Percentiles rank a stretch among this genome's conserved stretches.
Evolutionary conservation across 2,888 invertebrate species (phyloP).

Genomic region (Pandemis corylana): DNA sequence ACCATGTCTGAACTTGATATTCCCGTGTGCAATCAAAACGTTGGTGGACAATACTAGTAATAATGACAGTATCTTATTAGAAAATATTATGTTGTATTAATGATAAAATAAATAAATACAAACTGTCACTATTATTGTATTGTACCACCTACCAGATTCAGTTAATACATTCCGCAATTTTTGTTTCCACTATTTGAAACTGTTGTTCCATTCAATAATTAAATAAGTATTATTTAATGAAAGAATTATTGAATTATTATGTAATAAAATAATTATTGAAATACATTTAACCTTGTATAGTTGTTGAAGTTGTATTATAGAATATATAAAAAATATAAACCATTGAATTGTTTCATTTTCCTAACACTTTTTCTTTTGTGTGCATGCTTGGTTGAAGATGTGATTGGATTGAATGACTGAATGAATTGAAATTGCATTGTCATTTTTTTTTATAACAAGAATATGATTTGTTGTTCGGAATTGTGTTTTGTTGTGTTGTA

Average conservation of each 20-base stretch:
- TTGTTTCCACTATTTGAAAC: constrained; percentile 44
- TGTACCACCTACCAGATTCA: constrained; percentile 1
- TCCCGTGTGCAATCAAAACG: constrained; percentile 68
- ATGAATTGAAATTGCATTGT: constrained; percentile 19
- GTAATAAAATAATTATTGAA: constrained; percentile 62
- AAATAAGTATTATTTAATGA: constrained; percentile 50
- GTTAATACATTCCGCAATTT: constrained; percentile 28
- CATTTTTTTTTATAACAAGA: constrained; percentile 39
- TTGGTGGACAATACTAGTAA: constrained; percentile 5
- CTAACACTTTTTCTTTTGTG: constrained; percentile 46
- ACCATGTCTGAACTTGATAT: constrained; percentile 25
- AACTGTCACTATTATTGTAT: constrained; percentile 4
- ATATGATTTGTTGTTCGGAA: constrained; percentile 25
- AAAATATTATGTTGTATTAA: background rate
- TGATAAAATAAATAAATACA: background rate
- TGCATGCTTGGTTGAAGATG: constrained; percentile 47
- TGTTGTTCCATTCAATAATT: constrained; percentile 44
- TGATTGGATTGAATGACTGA: constrained; percentile 31
- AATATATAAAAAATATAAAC: constrained; percentile 57
- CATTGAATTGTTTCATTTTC: constrained; percentile 57
- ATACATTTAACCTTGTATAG: constrained; percentile 65
- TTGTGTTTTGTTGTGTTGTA: constrained; percentile 19
- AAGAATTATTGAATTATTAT: constrained; percentile 52
- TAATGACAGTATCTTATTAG: constrained; percentile 3
- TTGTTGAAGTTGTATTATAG: constrained; percentile 75